Base-by-base conservation (phyloP, 2,888 invertebrate species). In the Mimumesa dahlbomi region DNA sequence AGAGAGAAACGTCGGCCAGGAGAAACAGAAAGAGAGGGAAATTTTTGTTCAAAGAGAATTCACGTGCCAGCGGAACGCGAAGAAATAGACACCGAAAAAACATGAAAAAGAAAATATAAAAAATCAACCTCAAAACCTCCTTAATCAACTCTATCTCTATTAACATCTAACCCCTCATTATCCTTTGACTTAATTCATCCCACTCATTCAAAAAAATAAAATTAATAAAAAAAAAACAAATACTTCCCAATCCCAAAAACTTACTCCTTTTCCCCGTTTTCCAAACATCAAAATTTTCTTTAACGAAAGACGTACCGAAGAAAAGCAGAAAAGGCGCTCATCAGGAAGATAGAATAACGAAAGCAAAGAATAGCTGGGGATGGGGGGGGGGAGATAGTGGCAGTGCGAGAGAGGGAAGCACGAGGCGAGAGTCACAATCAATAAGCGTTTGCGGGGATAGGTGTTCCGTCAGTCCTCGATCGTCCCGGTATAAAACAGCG, bases 401-500 rank as follows among this genome's bases (percentile, higher is more conserved):
- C n/a, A n/a, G n/a, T n/a, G n/a, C n/a, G n/a, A n/a, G 65, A 57
- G 53, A 48, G 45, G 29, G 73, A 65, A 54, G 64, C 62, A 53
- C 62, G 75, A 81, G 71, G 52, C 75, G 62, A 73, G 80, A 82
- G 82, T 85, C 84, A 83, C 85, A 87, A 87, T 87, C 87, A 86
- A 87, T 87, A 87, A 86, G 80, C 83, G 85, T 83, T 86, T 82
- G 84, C 74, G 79, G 78, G 79, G 77, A 81, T 76, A 81, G 79
- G 74, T 73, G 75, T 73, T 73, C 71, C 75, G 70, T 52, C 71
- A 75, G 77, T 78, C 75, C 82, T 75, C 75, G 79, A 81, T 78
- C 79, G 75, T 76, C 62, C 79, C 53, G 16, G 67, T 64, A 77
- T 77, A 77, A 72, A 62, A 77, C 63, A 45, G 69, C 70, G 69